phyloP scores from a whole-genome alignment of 2,888 invertebrate genomes.

The Aporophyla nigra region DNA sequence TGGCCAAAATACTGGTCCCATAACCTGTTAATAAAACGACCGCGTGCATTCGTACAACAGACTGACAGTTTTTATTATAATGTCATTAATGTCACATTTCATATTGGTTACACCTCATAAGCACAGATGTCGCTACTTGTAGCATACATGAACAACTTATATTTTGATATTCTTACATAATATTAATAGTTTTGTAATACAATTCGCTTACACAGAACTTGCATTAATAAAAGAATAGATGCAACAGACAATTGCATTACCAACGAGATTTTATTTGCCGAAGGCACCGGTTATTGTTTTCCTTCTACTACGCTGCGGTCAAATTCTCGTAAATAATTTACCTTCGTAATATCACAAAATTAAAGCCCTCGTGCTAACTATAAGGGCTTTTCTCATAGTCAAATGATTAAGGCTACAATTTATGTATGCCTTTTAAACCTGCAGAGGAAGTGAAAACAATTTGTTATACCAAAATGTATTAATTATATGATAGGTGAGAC shows the following conservation, averaged over 20 bases:
- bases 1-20: too few relatives aligned
- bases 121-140: too few relatives aligned
- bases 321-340: constrained; percentile 73
- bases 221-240: constrained; percentile 23
- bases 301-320: constrained; percentile 49
- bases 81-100: too few relatives aligned
- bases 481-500: constrained; percentile 68
- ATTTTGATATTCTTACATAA: too few relatives aligned
- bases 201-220: not conserved
- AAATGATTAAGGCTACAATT: constrained; percentile 80
- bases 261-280: constrained; percentile 14
- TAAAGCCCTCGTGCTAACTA: constrained; percentile 73
- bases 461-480: constrained; percentile 75
- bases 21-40: too few relatives aligned
- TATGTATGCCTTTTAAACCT: constrained; percentile 75
- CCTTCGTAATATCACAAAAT: constrained; percentile 75
- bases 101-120: too few relatives aligned
- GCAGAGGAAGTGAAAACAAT: constrained; percentile 75
- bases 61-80: too few relatives aligned
- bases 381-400: constrained; percentile 72
- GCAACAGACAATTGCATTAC: constrained; percentile 21
- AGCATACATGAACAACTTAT: too few relatives aligned
- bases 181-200: constrained; percentile 1
- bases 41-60: too few relatives aligned
- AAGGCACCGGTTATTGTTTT: constrained; percentile 14